Evolutionary conservation across 1,140 invertebrate genomes (phyloP), one percentile per base, ranked within the genome.

Genomic region (Philotrypesis tridentata): DNA sequence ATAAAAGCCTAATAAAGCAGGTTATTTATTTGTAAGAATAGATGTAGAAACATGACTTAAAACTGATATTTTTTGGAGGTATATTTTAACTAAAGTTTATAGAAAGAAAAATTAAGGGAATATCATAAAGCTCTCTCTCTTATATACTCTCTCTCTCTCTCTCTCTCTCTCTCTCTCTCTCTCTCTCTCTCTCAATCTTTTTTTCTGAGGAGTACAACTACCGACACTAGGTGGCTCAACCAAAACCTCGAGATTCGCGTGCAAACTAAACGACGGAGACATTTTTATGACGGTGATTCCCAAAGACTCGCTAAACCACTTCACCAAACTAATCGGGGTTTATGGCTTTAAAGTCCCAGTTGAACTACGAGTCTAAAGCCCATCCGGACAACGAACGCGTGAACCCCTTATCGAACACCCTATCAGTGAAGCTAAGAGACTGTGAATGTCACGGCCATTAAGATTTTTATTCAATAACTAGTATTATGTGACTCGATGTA

Each of bases 251-350:
- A 82, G 80, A 82, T 78, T 76, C 67, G 79, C 72, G 37, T 60
- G 74, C 67, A 77, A 77, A 77, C 80, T 82, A 82, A 82, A 70
- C 80, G 67, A 77, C 74, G 74, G 48, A 43, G 65, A 77, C 67
- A 82, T 73, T 82, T 82, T 82, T 82, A 82, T 82, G 74, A 74
- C 33, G 43, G 48, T 74, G 67, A 82, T 82, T 77, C 74, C 80
- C 67, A 71, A 82, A 77, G 80, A 63, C 31, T 31, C 67, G 60
- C 74, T 82, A 78, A 78, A 82, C 80, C 80, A 78, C 67, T 78
- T 82, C 74, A 43, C 40, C 68, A 65, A 82, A 82, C 75, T 82
- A 82, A 82, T 82, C 80, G 80, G 68, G 75, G 37, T 78, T 82
- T 82, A 77, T 71, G 65, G 74, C 73, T 82, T 77, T 72, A 82